Evolutionary conservation across 2,797 vertebrate genomes (phyloP), one percentile per base, ranked within the genome.

Genomic region (Darevskia mixta): DNA sequence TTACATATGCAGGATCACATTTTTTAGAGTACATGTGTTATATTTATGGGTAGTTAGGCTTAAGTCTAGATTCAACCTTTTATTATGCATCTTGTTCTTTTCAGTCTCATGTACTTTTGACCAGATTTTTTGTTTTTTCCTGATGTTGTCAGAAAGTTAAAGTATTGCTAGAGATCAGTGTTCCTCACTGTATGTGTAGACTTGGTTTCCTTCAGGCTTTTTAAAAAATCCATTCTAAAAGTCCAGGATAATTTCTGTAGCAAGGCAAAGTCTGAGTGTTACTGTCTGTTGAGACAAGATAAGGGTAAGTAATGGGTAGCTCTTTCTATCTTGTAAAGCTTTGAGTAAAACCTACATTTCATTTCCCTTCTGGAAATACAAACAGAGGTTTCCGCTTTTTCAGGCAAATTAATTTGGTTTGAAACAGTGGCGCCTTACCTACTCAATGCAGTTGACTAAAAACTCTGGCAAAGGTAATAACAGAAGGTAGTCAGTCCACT

Each of bases 291-390:
- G 93, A 94, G 92, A 94, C 92, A 92, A 95, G 95, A 95, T 95
- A 95, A 95, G 94, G 92, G 83, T 93, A 94, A 95, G 91, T 94
- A 94, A 94, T 93, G 94, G 92, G 90, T 93, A 95, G 95, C 91
- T 94, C 88, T 89, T 85, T 95, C 89, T 93, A 90, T 93, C 90
- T 94, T 93, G 88, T 92, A 94, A 91, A 87, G 86, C 92, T 95
- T 94, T 92, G 91, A 80, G 82, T 93, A 91, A 95, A 95, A 92
- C 88, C 92, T 93, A 93, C 94, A 95, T 88, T 95, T 83, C 90
- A 94, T 94, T 95, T 95, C 93, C 90, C 95, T 90, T 93, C 91
- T 93, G 89, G 92, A 95, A 95, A 95, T 92, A 94, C 93, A 96
- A 96, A 95, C 87, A 94, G 88, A 86, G 93, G 92, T 93, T 86